Base-by-base conservation (phyloP, 2,113 vertebrate species). In the Colinus virginianus region DNA sequence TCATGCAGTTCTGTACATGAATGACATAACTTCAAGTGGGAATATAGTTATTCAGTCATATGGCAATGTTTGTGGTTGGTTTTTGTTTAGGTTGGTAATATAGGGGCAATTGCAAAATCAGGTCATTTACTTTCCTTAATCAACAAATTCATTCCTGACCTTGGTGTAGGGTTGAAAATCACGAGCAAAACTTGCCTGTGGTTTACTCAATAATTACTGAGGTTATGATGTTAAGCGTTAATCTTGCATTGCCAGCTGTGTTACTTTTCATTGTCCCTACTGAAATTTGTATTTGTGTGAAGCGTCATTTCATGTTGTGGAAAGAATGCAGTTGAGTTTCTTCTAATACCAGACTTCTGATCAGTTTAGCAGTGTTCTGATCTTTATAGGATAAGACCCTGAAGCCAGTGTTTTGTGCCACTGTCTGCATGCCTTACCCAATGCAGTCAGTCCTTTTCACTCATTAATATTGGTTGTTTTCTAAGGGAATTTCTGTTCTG, bases 361-460 rank as follows among this genome's bases (percentile, higher is more conserved):
- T 40, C 30, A 5, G 69, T 68, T 12, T 8, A 71, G 58, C 78
- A 56, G 12, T 51, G 61, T 76, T 59, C 12, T 8, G 7, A 23
- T 67, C 34, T 77, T 71, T 64, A 66, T 43, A 38, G 43, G 20
- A 51, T 49, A 56, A 10, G 87, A n/a, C 21, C 71, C 74, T 76
- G 36, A 84, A 56, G 46, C 8, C 18, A 9, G 13, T 69, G 53
- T 9, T 93, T 59, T 63, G 43, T 77, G 64, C 64, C 43, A 32
- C 81, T 84, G 51, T 79, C 77, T 56, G 15, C 17, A 2, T 51
- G 71, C 45, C 53, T 56, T 72, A 70, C 43, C 70, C 81, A 56
- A 84, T 46, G 20, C 0, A 0, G 3, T 58, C n/a, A 61, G 19
- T 84, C 34, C 56, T 59, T 93, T 56, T 1, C 1, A 61, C 38